Evolutionary conservation across 2,113 vertebrate genomes (phyloP), one percentile per base, ranked within the genome.

Genomic region (Rhipidura dahli): DNA sequence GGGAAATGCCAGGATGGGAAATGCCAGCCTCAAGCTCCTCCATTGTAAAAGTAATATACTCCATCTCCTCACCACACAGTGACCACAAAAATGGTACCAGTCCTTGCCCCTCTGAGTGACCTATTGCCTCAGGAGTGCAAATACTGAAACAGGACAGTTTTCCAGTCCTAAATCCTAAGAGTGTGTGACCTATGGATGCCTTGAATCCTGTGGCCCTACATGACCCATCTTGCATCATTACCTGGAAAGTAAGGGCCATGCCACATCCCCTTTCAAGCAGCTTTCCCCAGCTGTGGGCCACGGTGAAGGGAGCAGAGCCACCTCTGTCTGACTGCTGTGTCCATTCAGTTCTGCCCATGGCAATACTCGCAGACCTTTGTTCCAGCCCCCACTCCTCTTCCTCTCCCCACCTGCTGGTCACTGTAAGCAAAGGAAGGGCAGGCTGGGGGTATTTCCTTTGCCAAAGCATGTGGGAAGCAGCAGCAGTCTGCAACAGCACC

Each of bases 1-100:
- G n/a, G 31, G 57, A 90, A 93, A 87, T 30, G 60, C 69, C 49
- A 59, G 72, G 42, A 18, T 68, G n/a, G 31, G 57, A 90, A 93
- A 87, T 30, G 35, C 22, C 69, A 71, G 65, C 60, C 31, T 82
- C 44, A 53, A 51, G 9, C 33, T 80, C 53, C 24, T 75, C 26
- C 42, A 20, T n/a, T 3, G 0, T 72, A 68, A 70, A 84, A 54
- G 24, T 40, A 56, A 79, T 23, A 40, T 13, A 56, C 6, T 79
- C 18, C 19, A 21, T 72, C 47, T 40, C 22, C 57, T 85, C 21
- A 31, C 10, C 21, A 35, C 45, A 63, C 4, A 75, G 19, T 11
- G 12, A 64, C 70, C 44, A 33, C 5, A 15, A 68, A 92, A 87
- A 40, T 11, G 27, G 49, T 28, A 68, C 35, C 37, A 79, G 20